A percentile compares a stretch with the other conserved stretches of the same genome.
These are phyloP conservation scores for Platyura marginata DNA, from an alignment of 1,140 invertebrate species.

Conservation along the genomic window DNA sequence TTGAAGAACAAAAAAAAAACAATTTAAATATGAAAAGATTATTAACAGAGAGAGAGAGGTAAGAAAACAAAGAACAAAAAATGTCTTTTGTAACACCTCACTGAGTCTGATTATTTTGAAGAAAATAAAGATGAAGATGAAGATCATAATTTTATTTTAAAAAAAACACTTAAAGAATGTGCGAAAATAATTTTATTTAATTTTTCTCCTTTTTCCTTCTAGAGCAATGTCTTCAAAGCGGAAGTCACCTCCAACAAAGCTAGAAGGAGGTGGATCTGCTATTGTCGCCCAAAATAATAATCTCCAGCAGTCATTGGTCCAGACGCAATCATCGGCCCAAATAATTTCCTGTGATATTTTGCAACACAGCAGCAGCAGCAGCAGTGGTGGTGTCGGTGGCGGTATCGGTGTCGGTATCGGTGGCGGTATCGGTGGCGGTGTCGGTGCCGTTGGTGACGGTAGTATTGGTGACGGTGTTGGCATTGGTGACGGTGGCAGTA, in stretches of 20 bases:
- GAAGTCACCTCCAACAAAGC: constrained; percentile 77
- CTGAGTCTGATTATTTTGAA: too few relatives aligned
- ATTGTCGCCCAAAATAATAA: constrained; percentile 5
- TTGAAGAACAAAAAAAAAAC: too few relatives aligned
- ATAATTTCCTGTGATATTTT: constrained; percentile 6
- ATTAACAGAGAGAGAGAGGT: too few relatives aligned
- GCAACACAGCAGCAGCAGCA: constrained; percentile 2
- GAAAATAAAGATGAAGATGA: too few relatives aligned
- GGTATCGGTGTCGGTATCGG: background rate
- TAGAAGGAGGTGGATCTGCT: constrained; percentile 54
- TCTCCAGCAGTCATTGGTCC: constrained; percentile 26
- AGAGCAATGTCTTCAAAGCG: constrained; percentile 89
- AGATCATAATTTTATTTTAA: too few relatives aligned
- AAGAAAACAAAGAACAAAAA: too few relatives aligned
- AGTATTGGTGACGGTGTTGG: constrained; percentile 13
- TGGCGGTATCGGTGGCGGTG: background rate
- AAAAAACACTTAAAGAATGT: too few relatives aligned
- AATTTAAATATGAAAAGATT: too few relatives aligned
- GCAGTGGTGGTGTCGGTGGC: background rate
- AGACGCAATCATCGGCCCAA: constrained; percentile 10
- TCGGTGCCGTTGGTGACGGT: too few relatives aligned
- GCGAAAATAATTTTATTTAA: background rate
- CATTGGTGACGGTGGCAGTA: constrained; percentile 21
- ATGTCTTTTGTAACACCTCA: too few relatives aligned
- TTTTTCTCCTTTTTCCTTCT: constrained; percentile 24